phyloP scores from a whole-genome alignment of 37 sponge, comb jelly and placozoan species.

The Ephydatia muelleri region DNA sequence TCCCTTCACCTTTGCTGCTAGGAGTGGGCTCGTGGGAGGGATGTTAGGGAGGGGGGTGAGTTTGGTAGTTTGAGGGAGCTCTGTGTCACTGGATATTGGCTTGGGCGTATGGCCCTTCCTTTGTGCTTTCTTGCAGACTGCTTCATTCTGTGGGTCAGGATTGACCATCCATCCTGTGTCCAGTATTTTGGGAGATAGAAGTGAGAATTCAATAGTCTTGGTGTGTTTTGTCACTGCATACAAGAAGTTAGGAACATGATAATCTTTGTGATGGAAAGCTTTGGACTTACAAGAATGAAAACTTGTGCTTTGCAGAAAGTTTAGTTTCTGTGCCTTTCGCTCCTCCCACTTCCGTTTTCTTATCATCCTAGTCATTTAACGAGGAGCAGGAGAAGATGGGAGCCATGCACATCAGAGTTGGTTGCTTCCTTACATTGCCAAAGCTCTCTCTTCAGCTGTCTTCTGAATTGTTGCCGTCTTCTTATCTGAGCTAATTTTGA shows the following conservation, averaged over 20 bases:
- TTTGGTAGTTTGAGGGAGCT: neutral
- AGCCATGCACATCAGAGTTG: neutral
- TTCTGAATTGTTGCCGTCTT: conserved; percentile 11
- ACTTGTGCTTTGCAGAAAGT: conserved; percentile 35
- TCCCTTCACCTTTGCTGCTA: neutral
- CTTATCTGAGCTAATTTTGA: conserved; percentile 15
- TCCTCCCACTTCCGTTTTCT: conserved; percentile 43
- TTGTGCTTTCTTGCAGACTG: neutral
- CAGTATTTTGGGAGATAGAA: conserved; percentile 10
- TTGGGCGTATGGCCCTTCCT: neutral
- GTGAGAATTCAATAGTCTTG: conserved; percentile 53
- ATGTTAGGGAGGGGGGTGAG: neutral
- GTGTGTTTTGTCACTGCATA: conserved; percentile 36
- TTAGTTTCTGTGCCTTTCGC: conserved; percentile 3
- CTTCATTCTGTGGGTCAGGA: neutral
- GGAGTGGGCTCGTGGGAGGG: neutral
- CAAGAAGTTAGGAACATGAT: neutral
- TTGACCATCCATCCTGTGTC: conserved; percentile 37
- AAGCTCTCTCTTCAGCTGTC: conserved; percentile 47
- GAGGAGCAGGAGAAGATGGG: neutral
- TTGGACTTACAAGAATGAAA: conserved; percentile 22
- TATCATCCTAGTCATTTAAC: conserved; percentile 29
- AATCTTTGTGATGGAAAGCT: neutral
- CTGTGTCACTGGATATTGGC: neutral
- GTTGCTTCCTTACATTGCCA: conserved; percentile 31